Evolutionary conservation across 1,140 invertebrate genomes (phyloP), one percentile per base, ranked within the genome.

Genomic region (Paralvinella palmiformis): DNA sequence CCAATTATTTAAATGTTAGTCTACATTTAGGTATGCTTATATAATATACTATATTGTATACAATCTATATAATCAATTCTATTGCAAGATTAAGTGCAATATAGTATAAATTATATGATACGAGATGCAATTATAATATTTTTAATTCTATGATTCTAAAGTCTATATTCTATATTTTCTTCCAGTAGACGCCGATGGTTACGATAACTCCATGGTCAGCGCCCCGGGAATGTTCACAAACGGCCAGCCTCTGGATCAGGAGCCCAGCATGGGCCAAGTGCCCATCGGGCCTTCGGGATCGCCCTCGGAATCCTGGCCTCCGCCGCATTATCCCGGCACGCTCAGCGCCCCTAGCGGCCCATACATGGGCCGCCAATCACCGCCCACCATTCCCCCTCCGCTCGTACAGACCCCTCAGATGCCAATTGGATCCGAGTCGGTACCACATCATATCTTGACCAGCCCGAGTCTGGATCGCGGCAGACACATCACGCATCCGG

Each of bases 101-200:
- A 56, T 32, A 56, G 3, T 4, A 32, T 27, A 15, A 4, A 29
- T n/a, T 22, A 31, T 4, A 20, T 24, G n/a, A 48, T 24, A 48
- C 27, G n/a, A 22, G 3, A 31, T 27, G 3, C 3, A 3, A n/a
- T 2, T 32, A 22, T 2, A 3, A 31, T 32, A 15, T 56, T 22
- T 56, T 2, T 3, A 56, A 31, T 27, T 22, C 29, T 27, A 56
- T 17, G 17, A 31, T 22, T 27, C 17, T 27, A n/a, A 57, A 22
- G 13, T 20, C 55, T 3, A 6, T 33, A 41, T 56, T 31, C 64
- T 44, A n/a, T n/a, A n/a, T n/a, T n/a, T 56, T 59, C 56, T 68
- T 71, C 37, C 68, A 78, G 76, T 70, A 64, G 76, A 78, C 53
- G 35, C 74, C 27, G 76, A 77, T 44, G 68, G 68, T 22, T 64